phyloP scores from a whole-genome alignment of 2,888 invertebrate genomes.

The Ormyrus thymus region DNA sequence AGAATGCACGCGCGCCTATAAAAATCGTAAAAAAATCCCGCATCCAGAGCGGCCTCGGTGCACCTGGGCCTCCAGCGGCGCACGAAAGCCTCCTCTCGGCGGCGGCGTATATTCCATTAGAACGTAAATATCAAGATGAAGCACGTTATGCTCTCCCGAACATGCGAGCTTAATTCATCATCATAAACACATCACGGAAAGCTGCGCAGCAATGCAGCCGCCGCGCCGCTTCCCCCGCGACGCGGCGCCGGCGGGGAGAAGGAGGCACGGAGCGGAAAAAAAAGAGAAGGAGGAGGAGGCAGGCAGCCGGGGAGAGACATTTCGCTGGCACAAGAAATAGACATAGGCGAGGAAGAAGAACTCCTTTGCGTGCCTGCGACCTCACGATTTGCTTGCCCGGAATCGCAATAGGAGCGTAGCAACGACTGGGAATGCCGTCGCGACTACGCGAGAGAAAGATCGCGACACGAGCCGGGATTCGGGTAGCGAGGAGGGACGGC shows the following conservation, averaged over 20 bases:
- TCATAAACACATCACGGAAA: constrained; percentile 40
- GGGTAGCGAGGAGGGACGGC: neutral
- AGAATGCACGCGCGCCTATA: too few species aligned
- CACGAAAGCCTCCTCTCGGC: neutral
- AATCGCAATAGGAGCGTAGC: constrained; percentile 29
- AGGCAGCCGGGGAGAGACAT: neutral
- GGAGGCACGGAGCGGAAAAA: neutral
- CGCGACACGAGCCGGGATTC: constrained; percentile 5
- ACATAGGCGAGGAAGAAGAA: neutral
- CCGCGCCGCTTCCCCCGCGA: neutral
- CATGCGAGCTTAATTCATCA: constrained; percentile 44
- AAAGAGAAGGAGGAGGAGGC: neutral
- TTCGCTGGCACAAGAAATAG: neutral
- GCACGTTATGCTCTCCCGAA: neutral
- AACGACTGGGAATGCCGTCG: constrained; percentile 38
- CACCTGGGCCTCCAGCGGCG: neutral
- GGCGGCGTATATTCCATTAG: neutral
- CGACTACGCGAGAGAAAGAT: constrained; percentile 12
- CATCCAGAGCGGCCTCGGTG: too few species aligned
- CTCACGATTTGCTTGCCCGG: constrained; percentile 29
- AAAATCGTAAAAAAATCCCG: too few species aligned
- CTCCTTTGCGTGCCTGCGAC: constrained; percentile 9
- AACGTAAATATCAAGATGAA: constrained; percentile 31
- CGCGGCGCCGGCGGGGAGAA: neutral
- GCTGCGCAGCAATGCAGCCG: constrained; percentile 1